Base-by-base conservation (phyloP, 2,113 vertebrate genomes). In the Xenopus borealis region DNA sequence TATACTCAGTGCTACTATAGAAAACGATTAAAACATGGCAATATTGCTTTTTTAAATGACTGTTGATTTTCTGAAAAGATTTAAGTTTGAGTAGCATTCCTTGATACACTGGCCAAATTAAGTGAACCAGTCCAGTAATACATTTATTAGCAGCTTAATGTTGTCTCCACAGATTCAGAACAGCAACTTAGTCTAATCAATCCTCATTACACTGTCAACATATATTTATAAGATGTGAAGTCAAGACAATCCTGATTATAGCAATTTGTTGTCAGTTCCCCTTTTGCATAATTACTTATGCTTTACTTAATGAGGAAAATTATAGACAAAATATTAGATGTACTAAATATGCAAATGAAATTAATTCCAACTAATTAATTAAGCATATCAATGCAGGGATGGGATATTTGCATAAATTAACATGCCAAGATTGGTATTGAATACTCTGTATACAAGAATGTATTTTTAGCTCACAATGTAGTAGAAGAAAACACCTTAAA, bases 311-410 rank as follows among this genome's bases (percentile, higher is more conserved):
- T 69, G 45, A 84, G 68, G 72, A 84, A 81, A 72, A 80, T 63
- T 71, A 83, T 62, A 80, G 47, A 76, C 23, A 53, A 73, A 83
- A 78, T 82, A 44, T 61, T 85, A 83, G 78, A 76, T 66, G 11
- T 53, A 72, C 17, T 20, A 81, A 80, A 78, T 71, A 76, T 61
- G 23, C 33, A 80, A 88, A 83, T 79, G 57, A 81, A 80, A 75
- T 82, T 79, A 85, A 78, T 79, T 72, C 78, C 71, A 81, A 53
- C 14, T 78, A 85, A 82, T 86, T 81, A 84, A 82, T 81, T 53
- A 79, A 75, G 79, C 40, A 79, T 81, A 74, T 12, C 66, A 46
- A 79, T 33, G 13, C 58, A 82, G 73, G 62, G 69, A 82, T 53
- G 73, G 62, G 69, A 82, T 53, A 83, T 78, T 83, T 7, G 78